phyloP scores from a whole-genome alignment of 2,888 invertebrate species.

The Eristalinus aeneus region DNA sequence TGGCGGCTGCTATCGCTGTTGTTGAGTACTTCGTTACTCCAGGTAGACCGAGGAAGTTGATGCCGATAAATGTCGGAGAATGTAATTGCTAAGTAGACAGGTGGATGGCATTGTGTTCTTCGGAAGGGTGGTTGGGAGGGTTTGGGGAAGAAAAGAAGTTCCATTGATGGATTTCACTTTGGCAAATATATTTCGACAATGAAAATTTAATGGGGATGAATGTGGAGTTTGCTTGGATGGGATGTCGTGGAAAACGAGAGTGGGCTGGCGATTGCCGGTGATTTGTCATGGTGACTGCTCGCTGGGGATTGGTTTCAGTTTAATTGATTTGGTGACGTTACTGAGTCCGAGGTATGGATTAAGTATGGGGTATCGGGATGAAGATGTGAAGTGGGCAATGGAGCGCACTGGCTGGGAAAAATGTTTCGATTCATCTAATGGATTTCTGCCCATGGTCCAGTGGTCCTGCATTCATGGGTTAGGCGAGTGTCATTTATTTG shows the following conservation, averaged over 20 bases:
- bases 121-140: background rate
- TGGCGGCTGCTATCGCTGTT: background rate
- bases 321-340: background rate
- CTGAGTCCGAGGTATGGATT: background rate
- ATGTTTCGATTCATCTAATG: too few species aligned
- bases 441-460: too few species aligned
- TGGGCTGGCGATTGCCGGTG: background rate
- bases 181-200: conserved; percentile 28
- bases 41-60: conserved; percentile 45
- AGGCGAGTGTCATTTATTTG: too few species aligned
- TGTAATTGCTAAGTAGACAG: conserved; percentile 68
- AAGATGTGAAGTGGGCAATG: background rate
- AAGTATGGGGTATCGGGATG: background rate
- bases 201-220: conserved; percentile 57
- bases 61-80: conserved; percentile 60
- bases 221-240: background rate
- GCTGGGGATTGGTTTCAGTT: background rate
- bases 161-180: conserved; percentile 45
- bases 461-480: too few species aligned
- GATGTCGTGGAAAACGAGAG: background rate
- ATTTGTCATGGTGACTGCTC: conserved; percentile 30
- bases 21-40: conserved; percentile 9
- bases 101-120: conserved; percentile 36
- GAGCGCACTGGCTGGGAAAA: background rate
- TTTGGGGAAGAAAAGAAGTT: conserved; percentile 11